phyloP scores from a whole-genome alignment of 2,888 invertebrate genomes.

The Phortica okadai region DNA sequence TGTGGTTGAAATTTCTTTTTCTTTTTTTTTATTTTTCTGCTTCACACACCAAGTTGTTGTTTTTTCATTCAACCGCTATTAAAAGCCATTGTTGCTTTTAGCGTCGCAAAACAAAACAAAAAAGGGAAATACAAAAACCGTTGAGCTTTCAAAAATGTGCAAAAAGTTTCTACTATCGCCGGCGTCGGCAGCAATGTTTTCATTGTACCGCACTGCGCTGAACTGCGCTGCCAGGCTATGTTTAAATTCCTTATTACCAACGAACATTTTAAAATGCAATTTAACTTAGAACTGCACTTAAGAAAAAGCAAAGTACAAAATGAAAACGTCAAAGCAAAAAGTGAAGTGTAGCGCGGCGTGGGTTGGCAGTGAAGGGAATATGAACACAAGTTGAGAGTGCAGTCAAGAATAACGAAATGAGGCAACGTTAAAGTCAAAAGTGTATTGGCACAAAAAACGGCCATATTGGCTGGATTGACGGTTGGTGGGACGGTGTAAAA shows the following conservation, averaged over 20 bases:
- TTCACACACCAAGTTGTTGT: not conserved
- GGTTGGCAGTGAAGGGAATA: not conserved
- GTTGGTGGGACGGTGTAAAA: not conserved
- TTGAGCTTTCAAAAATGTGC: no score
- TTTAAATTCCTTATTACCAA: conserved; percentile 70
- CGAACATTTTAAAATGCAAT: conserved; percentile 71
- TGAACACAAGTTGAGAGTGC: not conserved
- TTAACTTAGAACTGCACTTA: conserved; percentile 72
- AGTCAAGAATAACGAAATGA: not conserved
- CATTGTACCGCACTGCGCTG: conserved; percentile 47
- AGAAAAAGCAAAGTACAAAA: conserved; percentile 47
- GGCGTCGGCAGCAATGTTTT: no score
- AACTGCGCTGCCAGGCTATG: conserved; percentile 51
- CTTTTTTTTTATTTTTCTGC: not conserved
- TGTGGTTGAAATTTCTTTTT: conserved; percentile 3
- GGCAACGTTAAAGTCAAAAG: conserved; percentile 1
- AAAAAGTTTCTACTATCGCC: no score
- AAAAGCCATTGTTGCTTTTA: not conserved
- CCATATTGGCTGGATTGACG: not conserved
- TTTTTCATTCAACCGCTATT: not conserved
- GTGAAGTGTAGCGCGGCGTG: not conserved
- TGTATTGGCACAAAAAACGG: not conserved
- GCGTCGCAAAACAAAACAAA: not conserved
- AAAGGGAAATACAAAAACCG: conserved; percentile 6
- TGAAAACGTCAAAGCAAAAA: conserved; percentile 29